These are phyloP conservation scores for rabbit (Oryctolagus cuniculus) DNA, from an alignment of 2,113 vertebrate species.

Conservation along the genomic window DNA sequence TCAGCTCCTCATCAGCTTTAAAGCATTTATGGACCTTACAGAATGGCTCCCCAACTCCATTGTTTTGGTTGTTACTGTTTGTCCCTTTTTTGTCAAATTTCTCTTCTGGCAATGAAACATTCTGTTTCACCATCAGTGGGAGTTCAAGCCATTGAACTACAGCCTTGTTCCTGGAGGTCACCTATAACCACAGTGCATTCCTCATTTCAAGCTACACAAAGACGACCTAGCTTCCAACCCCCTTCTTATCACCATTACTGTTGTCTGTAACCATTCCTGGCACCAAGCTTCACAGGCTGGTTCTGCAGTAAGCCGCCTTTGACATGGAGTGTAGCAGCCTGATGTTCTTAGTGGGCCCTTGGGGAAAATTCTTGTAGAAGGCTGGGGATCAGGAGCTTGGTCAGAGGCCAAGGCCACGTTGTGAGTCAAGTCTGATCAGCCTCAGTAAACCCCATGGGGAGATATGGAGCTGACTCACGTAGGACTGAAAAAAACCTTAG, in stretches of 20 bases:
- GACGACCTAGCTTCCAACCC: neutral
- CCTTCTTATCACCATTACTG: neutral
- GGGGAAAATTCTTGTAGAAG: neutral
- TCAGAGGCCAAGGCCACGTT: neutral
- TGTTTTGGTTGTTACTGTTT: neutral
- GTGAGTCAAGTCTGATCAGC: no score
- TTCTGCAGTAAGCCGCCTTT: neutral
- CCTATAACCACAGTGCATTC: neutral
- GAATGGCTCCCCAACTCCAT: neutral
- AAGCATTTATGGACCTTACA: neutral
- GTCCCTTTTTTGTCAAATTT: neutral
- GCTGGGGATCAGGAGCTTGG: no score
- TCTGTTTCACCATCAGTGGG: fast-evolving
- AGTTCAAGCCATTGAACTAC: neutral
- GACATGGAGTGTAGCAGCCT: neutral
- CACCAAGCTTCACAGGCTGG: neutral
- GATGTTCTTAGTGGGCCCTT: neutral
- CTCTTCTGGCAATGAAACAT: neutral
- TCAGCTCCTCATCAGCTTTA: neutral
- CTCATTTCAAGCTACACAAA: neutral
- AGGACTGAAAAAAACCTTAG: neutral
- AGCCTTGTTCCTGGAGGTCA: neutral
- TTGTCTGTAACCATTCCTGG: neutral
- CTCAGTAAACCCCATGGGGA: neutral
- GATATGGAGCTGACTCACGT: no score